Evolutionary conservation across 2,888 invertebrate genomes (phyloP).

Genomic region (Escarpia spicata): DNA sequence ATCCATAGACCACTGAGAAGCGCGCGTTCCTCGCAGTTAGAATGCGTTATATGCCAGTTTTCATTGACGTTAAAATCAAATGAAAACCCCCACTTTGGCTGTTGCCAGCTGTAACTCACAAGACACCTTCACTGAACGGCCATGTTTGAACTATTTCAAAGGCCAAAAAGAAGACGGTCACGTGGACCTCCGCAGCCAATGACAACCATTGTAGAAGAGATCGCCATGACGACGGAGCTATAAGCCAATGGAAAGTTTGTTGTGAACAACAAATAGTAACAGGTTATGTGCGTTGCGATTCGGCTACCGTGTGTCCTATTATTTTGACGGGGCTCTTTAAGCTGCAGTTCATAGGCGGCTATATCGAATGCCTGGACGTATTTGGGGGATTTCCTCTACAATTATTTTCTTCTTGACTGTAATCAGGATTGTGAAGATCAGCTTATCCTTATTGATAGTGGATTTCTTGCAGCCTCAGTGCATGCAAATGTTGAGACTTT

Average conservation of each 20-base stretch:
- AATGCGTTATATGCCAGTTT: slow-evolving; percentile 1
- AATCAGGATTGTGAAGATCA: too few species aligned
- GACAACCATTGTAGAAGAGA: slow-evolving; percentile 46
- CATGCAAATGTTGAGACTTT: too few species aligned
- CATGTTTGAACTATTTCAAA: slow-evolving; percentile 42
- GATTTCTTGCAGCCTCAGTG: too few species aligned
- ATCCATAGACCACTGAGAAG: background rate
- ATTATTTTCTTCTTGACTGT: too few species aligned
- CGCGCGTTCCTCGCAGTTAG: slow-evolving; percentile 9
- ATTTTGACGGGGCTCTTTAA: background rate
- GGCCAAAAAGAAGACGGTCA: slow-evolving; percentile 39
- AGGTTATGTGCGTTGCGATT: slow-evolving; percentile 18
- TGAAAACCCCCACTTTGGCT: background rate
- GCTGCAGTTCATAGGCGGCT: background rate
- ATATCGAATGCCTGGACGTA: background rate
- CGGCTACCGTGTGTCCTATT: background rate
- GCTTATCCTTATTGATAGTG: too few species aligned
- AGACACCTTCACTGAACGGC: slow-evolving; percentile 32
- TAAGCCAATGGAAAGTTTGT: slow-evolving; percentile 51
- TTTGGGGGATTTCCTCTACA: background rate
- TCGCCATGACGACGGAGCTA: slow-evolving; percentile 57
- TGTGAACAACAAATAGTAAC: slow-evolving; percentile 34
- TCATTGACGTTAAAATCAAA: slow-evolving; percentile 18
- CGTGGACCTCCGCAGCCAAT: slow-evolving; percentile 48
- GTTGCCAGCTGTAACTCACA: background rate